These are phyloP conservation scores for Zaprionus obscuricornis DNA, from an alignment of 2,888 invertebrate species.

Conservation along the genomic window DNA sequence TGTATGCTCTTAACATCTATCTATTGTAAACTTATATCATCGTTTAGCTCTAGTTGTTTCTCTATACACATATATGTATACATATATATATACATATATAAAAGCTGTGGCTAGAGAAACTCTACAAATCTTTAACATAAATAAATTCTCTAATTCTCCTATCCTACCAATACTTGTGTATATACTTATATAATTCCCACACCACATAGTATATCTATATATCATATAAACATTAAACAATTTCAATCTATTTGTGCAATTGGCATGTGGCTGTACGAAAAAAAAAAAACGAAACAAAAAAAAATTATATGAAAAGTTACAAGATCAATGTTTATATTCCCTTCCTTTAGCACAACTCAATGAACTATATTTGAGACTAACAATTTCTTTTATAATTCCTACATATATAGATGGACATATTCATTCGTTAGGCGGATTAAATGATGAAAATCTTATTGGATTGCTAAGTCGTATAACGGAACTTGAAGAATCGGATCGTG, in stretches of 20 bases:
- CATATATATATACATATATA: background rate
- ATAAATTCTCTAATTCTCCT: constrained; percentile 2
- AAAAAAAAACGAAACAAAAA: constrained; percentile 28
- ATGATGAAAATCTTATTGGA: constrained; percentile 91
- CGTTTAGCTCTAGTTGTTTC: too few species aligned
- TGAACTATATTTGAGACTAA: background rate
- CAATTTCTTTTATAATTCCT: background rate
- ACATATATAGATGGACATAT: constrained; percentile 89
- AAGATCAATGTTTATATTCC: constrained; percentile 25
- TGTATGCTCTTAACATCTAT: constrained; percentile 64
- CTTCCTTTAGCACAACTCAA: background rate
- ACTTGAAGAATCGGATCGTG: constrained; percentile 96
- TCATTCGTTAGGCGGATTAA: constrained; percentile 91
- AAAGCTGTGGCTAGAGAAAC: constrained; percentile 4
- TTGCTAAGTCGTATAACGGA: constrained; percentile 95
- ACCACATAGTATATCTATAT: constrained; percentile 25
- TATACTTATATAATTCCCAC: constrained; percentile 49
- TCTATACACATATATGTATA: too few species aligned
- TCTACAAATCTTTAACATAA: constrained; percentile 2
- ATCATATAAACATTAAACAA: constrained; percentile 23
- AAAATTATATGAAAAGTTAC: constrained; percentile 21
- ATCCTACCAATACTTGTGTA: constrained; percentile 50
- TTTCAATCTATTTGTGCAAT: constrained; percentile 71
- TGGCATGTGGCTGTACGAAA: constrained; percentile 69
- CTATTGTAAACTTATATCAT: constrained; percentile 40